Conservation (phyloP, 2,888 invertebrate genomes). For the Drosophila incognita region DNA sequence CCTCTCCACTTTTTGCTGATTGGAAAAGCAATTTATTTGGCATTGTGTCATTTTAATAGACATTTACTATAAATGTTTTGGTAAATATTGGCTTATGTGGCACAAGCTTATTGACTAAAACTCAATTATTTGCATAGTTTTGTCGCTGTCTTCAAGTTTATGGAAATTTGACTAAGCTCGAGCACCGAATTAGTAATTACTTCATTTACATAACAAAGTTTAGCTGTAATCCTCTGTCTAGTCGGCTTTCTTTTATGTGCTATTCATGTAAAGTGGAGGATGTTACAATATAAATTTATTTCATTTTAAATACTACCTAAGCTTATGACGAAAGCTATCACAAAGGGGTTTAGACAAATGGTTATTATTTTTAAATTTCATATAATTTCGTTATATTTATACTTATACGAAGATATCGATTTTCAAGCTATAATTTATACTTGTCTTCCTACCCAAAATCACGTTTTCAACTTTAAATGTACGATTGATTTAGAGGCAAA, state of each 20-base stretch:
- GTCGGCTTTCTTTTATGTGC: slow-evolving; percentile 33
- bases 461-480: too few relatives aligned
- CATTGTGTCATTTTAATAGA: slow-evolving; percentile 41
- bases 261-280: slow-evolving; percentile 50
- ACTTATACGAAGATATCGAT: background rate
- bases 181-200: slow-evolving; percentile 46
- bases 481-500: too few relatives aligned
- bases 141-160: slow-evolving; percentile 3
- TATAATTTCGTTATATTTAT: background rate
- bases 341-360: slow-evolving; percentile 15
- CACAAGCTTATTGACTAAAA: slow-evolving; percentile 6
- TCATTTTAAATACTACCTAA: slow-evolving; percentile 24
- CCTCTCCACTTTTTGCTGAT: slow-evolving; percentile 2
- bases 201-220: slow-evolving; percentile 34
- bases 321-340: background rate
- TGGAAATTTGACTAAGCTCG: background rate
- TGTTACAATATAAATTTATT: slow-evolving; percentile 31
- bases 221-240: slow-evolving; percentile 30
- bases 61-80: slow-evolving; percentile 29
- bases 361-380: background rate
- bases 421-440: too few relatives aligned
- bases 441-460: too few relatives aligned
- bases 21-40: slow-evolving; percentile 42
- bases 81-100: background rate
- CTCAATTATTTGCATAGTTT: slow-evolving; percentile 15